Conservation (phyloP, 2,888 invertebrate species). For the Thyatira batis region DNA sequence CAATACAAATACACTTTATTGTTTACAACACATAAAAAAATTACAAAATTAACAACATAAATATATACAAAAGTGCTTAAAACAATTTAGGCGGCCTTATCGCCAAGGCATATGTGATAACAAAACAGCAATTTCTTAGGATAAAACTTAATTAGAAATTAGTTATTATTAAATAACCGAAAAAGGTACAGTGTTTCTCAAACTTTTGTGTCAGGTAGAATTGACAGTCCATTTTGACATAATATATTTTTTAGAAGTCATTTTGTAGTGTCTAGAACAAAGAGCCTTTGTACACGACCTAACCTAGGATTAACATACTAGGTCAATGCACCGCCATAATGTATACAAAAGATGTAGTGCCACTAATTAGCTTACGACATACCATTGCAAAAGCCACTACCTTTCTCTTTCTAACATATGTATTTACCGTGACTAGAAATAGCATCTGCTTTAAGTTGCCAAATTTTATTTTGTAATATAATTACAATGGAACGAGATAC, state of each 20-base stretch:
- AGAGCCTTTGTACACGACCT: neutral
- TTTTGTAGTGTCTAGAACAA: neutral
- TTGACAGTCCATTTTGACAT: too few species aligned
- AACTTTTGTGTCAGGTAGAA: too few species aligned
- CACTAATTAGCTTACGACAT: slow-evolving; percentile 10
- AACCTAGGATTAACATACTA: slow-evolving; percentile 4
- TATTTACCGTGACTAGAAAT: slow-evolving; percentile 6
- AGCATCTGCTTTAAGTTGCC: slow-evolving; percentile 4
- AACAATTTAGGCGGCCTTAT: too few species aligned
- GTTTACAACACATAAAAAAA: too few species aligned
- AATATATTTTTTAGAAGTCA: neutral
- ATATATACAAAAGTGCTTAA: too few species aligned
- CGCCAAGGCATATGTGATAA: too few species aligned
- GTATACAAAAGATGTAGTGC: slow-evolving; percentile 5
- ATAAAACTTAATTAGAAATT: too few species aligned
- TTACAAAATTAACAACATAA: too few species aligned
- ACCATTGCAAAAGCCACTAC: slow-evolving; percentile 5
- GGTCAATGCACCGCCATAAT: neutral
- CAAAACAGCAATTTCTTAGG: too few species aligned
- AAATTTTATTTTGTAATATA: slow-evolving; percentile 7
- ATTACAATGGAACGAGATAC: neutral
- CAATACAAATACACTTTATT: too few species aligned
- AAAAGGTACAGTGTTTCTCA: too few species aligned
- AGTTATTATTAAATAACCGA: too few species aligned
- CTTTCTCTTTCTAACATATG: slow-evolving; percentile 13